These are phyloP conservation scores for Lasioglossum morio DNA, from an alignment of 2,888 invertebrate genomes.

Conservation along the genomic window DNA sequence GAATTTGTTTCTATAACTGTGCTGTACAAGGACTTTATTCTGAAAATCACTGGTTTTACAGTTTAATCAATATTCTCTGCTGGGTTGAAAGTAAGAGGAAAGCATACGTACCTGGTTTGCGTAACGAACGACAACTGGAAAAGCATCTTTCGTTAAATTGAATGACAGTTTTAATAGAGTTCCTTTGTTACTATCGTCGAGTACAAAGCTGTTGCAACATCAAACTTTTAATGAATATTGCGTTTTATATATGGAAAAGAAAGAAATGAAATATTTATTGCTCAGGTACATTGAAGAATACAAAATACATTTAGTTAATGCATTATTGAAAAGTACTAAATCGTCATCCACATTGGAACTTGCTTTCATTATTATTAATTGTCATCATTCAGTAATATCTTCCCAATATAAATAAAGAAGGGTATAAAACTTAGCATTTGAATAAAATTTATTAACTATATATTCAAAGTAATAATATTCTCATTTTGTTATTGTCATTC, in stretches of 20 bases:
- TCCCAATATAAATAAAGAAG: neutral
- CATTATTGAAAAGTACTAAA: too few relatives aligned
- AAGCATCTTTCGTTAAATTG: neutral
- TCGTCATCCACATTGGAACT: too few relatives aligned
- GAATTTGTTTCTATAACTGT: neutral
- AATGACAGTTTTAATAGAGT: neutral
- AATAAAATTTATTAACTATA: too few relatives aligned
- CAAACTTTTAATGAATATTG: too few relatives aligned
- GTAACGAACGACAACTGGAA: neutral
- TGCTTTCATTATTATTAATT: neutral
- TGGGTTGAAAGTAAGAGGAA: neutral
- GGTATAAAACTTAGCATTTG: neutral
- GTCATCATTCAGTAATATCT: neutral
- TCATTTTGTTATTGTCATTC: neutral
- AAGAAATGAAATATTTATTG: too few relatives aligned
- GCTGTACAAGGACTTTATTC: neutral
- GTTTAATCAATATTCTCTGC: neutral
- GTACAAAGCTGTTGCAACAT: neutral
- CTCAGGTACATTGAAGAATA: too few relatives aligned
- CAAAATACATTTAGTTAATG: too few relatives aligned
- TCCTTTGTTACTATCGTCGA: neutral
- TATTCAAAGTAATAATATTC: neutral
- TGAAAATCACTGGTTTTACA: neutral
- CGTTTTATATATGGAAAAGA: too few relatives aligned
- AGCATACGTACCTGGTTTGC: neutral